A percentile compares a stretch with the other conserved stretches of the same genome.
Evolutionary conservation across 1,140 invertebrate genomes (phyloP).

Genomic region (Notospermus geniculatus): DNA sequence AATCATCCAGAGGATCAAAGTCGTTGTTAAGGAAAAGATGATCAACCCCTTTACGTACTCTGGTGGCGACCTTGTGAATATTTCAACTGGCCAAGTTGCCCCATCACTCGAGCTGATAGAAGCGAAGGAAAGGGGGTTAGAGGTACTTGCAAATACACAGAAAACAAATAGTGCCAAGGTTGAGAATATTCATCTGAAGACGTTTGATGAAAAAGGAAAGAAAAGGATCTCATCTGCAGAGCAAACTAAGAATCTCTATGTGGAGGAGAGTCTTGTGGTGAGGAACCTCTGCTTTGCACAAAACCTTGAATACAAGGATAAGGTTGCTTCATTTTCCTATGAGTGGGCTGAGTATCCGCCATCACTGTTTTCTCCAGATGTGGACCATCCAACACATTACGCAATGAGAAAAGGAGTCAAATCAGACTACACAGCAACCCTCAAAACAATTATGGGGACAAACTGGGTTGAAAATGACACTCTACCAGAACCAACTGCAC

Average conservation of each 20-base stretch:
- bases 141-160: background rate
- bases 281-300: background rate
- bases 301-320: background rate
- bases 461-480: too few relatives aligned
- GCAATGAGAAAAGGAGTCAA: too few relatives aligned
- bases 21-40: too few relatives aligned
- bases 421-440: too few relatives aligned
- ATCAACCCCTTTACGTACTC: too few relatives aligned
- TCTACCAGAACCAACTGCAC: too few relatives aligned
- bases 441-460: too few relatives aligned
- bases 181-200: background rate
- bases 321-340: background rate
- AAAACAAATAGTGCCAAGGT: background rate
- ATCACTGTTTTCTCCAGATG: too few relatives aligned
- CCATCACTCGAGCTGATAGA: background rate
- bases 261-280: background rate
- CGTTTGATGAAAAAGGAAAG: constrained; percentile 6
- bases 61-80: background rate
- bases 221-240: background rate
- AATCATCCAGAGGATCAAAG: too few relatives aligned
- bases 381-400: too few relatives aligned
- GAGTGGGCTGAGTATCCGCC: background rate
- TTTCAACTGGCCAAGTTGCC: constrained; percentile 5
- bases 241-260: too few relatives aligned
- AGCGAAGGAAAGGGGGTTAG: constrained; percentile 3